phyloP scores from a whole-genome alignment of 2,113 vertebrate genomes.

The Monopterus albus region DNA sequence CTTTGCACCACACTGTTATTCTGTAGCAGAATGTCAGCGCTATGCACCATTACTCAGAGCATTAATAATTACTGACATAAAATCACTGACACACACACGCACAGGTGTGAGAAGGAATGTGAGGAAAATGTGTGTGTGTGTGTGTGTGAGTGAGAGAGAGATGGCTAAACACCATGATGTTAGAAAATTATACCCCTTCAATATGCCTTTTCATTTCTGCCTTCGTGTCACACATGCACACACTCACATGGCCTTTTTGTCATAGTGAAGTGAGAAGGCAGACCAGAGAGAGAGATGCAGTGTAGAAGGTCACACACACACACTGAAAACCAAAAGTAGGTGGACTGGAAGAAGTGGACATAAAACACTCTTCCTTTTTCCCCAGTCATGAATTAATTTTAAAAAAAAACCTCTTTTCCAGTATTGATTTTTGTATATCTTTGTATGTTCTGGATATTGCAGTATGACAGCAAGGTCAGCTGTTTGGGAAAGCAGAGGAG shows the following conservation, averaged over 20 bases:
- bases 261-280: conserved; percentile 13
- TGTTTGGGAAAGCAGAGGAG: background rate
- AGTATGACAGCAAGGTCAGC: background rate
- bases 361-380: conserved; percentile 6
- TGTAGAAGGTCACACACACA: conserved; percentile 36
- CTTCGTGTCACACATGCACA: background rate
- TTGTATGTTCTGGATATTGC: background rate
- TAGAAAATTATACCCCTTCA: conserved; percentile 9
- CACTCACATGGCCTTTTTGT: conserved; percentile 29
- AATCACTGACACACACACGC: conserved; percentile 39
- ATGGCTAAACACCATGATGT: conserved; percentile 6
- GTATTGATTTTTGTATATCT: background rate
- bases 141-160: background rate
- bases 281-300: conserved; percentile 1
- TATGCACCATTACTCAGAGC: conserved; percentile 64
- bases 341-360: conserved; percentile 11
- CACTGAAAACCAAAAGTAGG: conserved; percentile 10
- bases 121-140: background rate
- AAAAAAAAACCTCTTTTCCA: background rate
- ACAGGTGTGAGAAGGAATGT: background rate
- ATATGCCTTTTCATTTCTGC: conserved; percentile 15
- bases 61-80: conserved; percentile 68
- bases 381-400: no score
- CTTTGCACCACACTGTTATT: conserved; percentile 55
- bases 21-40: conserved; percentile 68